Conservation (phyloP, 2,797 vertebrate species). For the Lutra lutra region DNA sequence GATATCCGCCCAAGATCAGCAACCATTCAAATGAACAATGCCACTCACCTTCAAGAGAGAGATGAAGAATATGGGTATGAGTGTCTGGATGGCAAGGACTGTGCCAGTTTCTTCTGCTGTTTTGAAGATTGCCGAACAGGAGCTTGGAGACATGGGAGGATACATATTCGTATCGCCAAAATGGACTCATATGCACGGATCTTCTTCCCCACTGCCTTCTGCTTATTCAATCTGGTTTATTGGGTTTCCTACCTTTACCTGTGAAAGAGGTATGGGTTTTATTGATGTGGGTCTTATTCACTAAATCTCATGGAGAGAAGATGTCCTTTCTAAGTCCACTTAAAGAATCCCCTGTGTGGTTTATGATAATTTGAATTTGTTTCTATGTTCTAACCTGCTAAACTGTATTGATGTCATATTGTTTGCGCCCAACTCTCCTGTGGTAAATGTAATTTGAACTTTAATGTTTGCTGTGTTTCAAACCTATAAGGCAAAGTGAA, state of each 20-base stretch:
- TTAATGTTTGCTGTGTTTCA: slow-evolving; percentile 72
- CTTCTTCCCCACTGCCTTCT: slow-evolving; percentile 98
- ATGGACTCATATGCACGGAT: slow-evolving; percentile 99
- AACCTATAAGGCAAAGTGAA: slow-evolving; percentile 74
- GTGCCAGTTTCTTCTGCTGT: slow-evolving; percentile 99
- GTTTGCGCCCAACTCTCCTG: slow-evolving; percentile 75
- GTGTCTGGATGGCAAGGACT: slow-evolving; percentile 99
- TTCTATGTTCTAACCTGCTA: slow-evolving; percentile 83
- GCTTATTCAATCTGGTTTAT: slow-evolving; percentile 98
- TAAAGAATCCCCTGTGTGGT: slow-evolving; percentile 72
- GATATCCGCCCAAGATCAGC: slow-evolving; percentile 98
- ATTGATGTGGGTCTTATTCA: slow-evolving; percentile 83
- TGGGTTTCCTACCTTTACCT: slow-evolving; percentile 99
- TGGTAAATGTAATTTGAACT: slow-evolving; percentile 76
- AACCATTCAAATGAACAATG: slow-evolving; percentile 99
- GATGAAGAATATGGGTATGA: slow-evolving; percentile 99
- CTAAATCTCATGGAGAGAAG: slow-evolving; percentile 82
- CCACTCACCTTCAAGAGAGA: slow-evolving; percentile 97
- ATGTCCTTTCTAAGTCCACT: slow-evolving; percentile 78
- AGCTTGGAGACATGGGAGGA: slow-evolving; percentile 97
- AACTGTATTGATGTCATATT: slow-evolving; percentile 63
- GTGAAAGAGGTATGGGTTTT: slow-evolving; percentile 84
- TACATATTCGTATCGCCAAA: slow-evolving; percentile 98
- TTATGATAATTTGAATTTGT: slow-evolving; percentile 81
- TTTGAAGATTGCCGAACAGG: slow-evolving; percentile 99